These are phyloP conservation scores for Lethenteron camtschaticum DNA, from an alignment of 2,113 vertebrate species.

Conservation along the genomic window DNA sequence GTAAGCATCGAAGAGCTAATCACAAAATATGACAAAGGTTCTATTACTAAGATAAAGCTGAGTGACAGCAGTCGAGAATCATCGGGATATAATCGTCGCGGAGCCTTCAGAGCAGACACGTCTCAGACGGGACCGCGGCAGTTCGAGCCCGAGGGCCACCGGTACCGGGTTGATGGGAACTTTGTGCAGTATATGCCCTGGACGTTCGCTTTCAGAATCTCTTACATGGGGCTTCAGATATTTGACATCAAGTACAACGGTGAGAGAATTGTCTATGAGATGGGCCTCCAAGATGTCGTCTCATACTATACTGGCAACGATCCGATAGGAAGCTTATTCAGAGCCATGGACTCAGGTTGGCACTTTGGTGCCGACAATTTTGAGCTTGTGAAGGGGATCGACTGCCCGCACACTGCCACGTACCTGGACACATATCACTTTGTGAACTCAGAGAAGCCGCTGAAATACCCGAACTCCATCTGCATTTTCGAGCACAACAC, in stretches of 20 bases:
- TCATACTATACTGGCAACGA: constrained; percentile 47
- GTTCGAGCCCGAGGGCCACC: constrained; percentile 30
- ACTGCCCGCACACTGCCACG: constrained; percentile 40
- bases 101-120: background rate
- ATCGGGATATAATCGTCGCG: background rate
- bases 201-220: constrained; percentile 51
- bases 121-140: constrained; percentile 26
- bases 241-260: constrained; percentile 40
- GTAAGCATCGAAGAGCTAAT: constrained; percentile 33
- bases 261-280: constrained; percentile 42
- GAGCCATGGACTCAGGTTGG: constrained; percentile 50
- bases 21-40: constrained; percentile 21
- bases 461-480: constrained; percentile 27
- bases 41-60: constrained; percentile 16
- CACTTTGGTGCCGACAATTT: constrained; percentile 42
- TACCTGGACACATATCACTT: constrained; percentile 33
- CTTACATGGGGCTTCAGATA: constrained; percentile 36
- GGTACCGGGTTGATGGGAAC: constrained; percentile 32
- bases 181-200: constrained; percentile 38
- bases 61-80: constrained; percentile 26
- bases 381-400: constrained; percentile 41
- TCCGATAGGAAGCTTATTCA: constrained; percentile 35
- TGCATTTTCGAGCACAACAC: constrained; percentile 64
- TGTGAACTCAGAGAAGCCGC: constrained; percentile 17
- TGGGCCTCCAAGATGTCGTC: constrained; percentile 57